These are phyloP conservation scores for Nasonovia ribisnigri DNA, from an alignment of 2,888 invertebrate genomes.

Conservation along the genomic window DNA sequence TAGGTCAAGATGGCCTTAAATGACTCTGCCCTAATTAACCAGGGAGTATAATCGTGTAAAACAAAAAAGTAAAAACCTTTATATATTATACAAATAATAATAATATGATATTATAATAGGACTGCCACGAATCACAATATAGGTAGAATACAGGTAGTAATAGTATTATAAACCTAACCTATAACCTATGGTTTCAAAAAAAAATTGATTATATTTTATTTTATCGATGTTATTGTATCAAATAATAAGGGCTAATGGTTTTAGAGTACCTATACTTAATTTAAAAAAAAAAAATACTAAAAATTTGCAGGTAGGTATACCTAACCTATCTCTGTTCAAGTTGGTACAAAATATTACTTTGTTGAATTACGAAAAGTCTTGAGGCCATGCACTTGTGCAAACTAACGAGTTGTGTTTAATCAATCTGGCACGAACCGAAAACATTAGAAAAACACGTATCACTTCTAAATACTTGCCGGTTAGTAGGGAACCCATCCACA, in stretches of 20 bases:
- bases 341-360: not conserved
- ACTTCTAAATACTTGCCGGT: not conserved
- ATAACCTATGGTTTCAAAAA: no score
- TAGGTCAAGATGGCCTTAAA: not conserved
- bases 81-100: no score
- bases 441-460: not conserved
- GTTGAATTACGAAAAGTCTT: not conserved
- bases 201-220: no score
- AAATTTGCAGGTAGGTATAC: not conserved
- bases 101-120: no score
- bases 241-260: no score
- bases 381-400: not conserved
- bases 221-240: no score
- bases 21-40: not conserved
- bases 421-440: not conserved
- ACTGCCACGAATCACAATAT: no score
- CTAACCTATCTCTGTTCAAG: not conserved
- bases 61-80: not conserved
- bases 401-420: not conserved
- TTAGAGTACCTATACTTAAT: no score
- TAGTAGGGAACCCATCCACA: not conserved
- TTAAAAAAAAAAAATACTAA: no score
- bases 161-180: no score
- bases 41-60: not conserved
- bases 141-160: no score